Evolutionary conservation across 2,888 invertebrate species (phyloP), one percentile per base, ranked within the genome.

Genomic region (Ischnus inquisitorius): DNA sequence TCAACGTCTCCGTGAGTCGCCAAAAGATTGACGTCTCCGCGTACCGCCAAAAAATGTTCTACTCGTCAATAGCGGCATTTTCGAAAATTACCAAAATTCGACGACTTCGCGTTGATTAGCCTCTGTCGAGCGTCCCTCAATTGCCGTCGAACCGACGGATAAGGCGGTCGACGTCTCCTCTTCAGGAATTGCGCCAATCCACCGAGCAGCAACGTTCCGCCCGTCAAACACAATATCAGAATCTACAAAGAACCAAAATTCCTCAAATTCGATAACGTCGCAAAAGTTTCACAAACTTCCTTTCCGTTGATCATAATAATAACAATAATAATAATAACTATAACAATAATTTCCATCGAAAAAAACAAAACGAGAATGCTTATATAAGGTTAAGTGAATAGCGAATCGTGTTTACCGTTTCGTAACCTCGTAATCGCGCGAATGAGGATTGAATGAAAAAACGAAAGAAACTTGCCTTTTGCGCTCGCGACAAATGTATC

Each of bases 191-290:
- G 95, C 57, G 98, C 97, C 41, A 98, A 93, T 10, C 97, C 95
- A 51, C 97, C 97, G 57, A 98, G 95, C n/a, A 98, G 94, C 8
- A 97, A 95, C 22, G 97, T 96, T 90, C 98, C 97, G 51, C 97
- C 95, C 69, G 97, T 96, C 86, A 97, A 94, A 86, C 97, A 96
- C 91, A 97, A 95, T 90, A 97, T 94, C 79, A 97, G 95, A 81
- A 97, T 95, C 96, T 97, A 90, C 43, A 93, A 65, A 71, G 28
- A 60, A 41, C n/a, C n/a, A n/a, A n/a, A n/a, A n/a, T n/a, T n/a
- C n/a, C n/a, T 68, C 22, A 43, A 74, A 43, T 57, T 62, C n/a
- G 75, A 39, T 67, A 41, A 1, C 4, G 25, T 28, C 60, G 12
- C n/a, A 12, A 46, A 14, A 10, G 6, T 60, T 28, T 25, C 4